phyloP scores from a whole-genome alignment of 2,113 vertebrate genomes.

The Megaceryle maxima region DNA sequence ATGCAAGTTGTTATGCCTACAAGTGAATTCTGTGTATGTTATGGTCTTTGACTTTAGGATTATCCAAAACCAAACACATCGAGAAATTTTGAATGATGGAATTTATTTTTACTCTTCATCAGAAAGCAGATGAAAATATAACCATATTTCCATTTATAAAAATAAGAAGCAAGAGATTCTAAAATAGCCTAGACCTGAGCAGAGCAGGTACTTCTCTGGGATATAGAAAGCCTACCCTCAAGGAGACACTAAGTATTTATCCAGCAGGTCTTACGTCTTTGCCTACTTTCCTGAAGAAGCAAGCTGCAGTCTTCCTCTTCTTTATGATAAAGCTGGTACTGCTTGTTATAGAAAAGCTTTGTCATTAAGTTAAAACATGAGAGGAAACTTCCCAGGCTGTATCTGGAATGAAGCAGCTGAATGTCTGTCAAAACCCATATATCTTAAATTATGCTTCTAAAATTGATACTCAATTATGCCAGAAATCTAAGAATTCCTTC shows the following conservation, averaged over 20 bases:
- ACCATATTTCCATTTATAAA: neutral
- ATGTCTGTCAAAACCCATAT: neutral
- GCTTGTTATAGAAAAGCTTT: neutral
- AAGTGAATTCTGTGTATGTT: neutral
- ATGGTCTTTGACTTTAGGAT: neutral
- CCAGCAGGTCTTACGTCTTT: neutral
- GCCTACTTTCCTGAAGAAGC: neutral
- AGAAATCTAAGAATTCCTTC: slow-evolving; percentile 5
- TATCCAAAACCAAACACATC: neutral
- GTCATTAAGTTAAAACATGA: neutral
- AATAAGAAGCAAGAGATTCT: neutral
- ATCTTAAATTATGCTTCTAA: neutral
- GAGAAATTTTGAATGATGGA: neutral
- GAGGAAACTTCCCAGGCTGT: neutral
- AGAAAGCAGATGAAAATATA: neutral
- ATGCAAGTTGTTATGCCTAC: neutral
- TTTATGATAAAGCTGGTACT: neutral
- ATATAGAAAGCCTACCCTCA: neutral
- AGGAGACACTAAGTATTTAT: neutral
- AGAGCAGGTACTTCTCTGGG: neutral
- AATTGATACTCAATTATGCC: neutral
- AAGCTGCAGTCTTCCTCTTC: neutral
- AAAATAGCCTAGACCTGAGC: neutral
- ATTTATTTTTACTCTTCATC: neutral
- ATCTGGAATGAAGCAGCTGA: neutral